Conservation (phyloP, 2,888 invertebrate genomes). For the Salticus scenicus region DNA sequence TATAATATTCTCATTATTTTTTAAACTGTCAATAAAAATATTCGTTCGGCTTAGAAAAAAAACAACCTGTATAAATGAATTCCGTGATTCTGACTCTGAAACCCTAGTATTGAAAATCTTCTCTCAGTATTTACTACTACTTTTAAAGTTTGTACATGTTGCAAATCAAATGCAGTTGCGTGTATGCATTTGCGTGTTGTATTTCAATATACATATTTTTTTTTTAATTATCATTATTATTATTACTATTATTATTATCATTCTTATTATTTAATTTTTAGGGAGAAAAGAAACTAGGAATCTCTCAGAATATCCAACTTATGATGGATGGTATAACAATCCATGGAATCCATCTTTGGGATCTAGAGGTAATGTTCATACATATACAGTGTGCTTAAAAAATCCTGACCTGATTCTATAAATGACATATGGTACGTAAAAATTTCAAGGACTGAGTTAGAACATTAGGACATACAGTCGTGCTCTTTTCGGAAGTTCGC, state of each 20-base stretch:
- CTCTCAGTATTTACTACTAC: neutral
- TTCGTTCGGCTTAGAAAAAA: too few relatives aligned
- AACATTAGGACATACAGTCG: too few relatives aligned
- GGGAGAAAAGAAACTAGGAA: neutral
- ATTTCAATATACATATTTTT: too few relatives aligned
- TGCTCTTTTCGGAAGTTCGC: neutral
- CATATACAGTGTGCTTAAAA: neutral
- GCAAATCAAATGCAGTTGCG: neutral
- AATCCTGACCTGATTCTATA: too few relatives aligned
- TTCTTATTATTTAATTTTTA: neutral
- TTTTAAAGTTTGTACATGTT: neutral
- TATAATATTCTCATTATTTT: too few relatives aligned
- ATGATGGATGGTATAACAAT: slow-evolving; percentile 78
- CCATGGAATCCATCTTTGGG: slow-evolving; percentile 77
- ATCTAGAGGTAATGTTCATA: slow-evolving; percentile 75
- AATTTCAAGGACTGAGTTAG: too few relatives aligned
- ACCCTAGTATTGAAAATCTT: too few relatives aligned
- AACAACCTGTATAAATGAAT: too few relatives aligned
- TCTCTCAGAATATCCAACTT: slow-evolving; percentile 75
- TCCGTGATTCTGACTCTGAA: too few relatives aligned
- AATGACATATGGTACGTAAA: too few relatives aligned
- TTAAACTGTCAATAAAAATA: too few relatives aligned
- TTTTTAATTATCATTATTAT: too few relatives aligned
- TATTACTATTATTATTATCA: neutral
- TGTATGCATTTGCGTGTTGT: neutral